These are phyloP conservation scores for Pteruthius melanotis DNA, from an alignment of 2,113 vertebrate species.

Conservation along the genomic window DNA sequence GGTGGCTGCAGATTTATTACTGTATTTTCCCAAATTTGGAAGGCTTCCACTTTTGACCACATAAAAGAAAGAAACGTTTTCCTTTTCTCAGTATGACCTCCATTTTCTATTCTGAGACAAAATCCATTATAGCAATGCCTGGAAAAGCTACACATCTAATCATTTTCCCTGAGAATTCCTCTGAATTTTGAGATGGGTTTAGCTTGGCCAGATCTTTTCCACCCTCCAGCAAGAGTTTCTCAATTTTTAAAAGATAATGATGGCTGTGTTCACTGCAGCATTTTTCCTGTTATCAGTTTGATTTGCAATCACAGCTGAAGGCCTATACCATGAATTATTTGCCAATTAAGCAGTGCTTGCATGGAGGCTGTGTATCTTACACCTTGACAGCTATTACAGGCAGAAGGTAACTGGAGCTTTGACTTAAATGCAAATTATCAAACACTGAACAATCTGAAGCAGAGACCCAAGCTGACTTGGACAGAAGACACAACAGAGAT, in stretches of 20 bases:
- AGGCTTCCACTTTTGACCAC: constrained; percentile 40
- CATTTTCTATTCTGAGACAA: constrained; percentile 43
- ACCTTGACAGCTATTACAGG: constrained; percentile 8
- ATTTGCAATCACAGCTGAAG: not conserved
- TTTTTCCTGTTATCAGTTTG: not conserved
- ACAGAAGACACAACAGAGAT: constrained; percentile 70
- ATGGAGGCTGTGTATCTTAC: not conserved
- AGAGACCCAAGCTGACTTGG: not conserved
- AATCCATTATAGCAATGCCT: constrained; percentile 13
- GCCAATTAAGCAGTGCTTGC: not conserved
- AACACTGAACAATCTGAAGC: not conserved
- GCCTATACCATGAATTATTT: not conserved
- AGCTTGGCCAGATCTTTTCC: not conserved
- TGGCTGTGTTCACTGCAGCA: not conserved
- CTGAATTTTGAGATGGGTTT: not conserved
- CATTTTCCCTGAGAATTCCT: not conserved
- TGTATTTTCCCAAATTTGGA: constrained; percentile 30
- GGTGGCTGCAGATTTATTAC: constrained; percentile 50
- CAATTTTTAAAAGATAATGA: not conserved
- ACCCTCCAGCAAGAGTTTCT: not conserved
- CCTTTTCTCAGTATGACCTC: constrained; percentile 27
- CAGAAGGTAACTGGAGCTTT: not conserved
- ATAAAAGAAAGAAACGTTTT: constrained; percentile 37
- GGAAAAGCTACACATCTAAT: not conserved
- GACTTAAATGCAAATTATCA: constrained; percentile 17